Evolutionary conservation across 2,113 vertebrate species (phyloP).

Genomic region (Emydocephalus ijimae): DNA sequence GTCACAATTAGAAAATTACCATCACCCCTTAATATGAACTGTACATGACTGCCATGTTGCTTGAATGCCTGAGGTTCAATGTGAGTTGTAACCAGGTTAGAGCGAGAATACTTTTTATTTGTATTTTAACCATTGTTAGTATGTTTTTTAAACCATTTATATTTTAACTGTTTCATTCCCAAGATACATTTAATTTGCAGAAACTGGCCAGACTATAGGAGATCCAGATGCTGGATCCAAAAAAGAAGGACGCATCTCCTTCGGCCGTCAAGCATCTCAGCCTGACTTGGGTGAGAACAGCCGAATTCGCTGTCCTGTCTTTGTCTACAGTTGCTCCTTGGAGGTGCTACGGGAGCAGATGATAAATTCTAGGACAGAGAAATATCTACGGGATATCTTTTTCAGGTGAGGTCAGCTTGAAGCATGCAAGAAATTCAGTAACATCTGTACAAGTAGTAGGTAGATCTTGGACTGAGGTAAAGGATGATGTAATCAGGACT

Average conservation of each 20-base stretch:
- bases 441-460: neutral
- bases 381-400: conserved; percentile 80
- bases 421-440: neutral
- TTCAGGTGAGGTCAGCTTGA: conserved; percentile 75
- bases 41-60: neutral
- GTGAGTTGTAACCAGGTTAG: neutral
- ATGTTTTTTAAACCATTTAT: neutral
- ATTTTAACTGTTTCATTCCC: neutral
- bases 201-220: conserved; percentile 56
- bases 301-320: conserved; percentile 85
- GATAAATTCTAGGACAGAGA: conserved; percentile 74
- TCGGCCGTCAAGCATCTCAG: conserved; percentile 76
- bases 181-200: conserved; percentile 46
- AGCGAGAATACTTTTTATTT: neutral
- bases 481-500: neutral
- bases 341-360: conserved; percentile 88
- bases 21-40: neutral
- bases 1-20: neutral
- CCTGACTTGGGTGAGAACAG: conserved; percentile 70
- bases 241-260: conserved; percentile 71
- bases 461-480: neutral
- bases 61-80: neutral
- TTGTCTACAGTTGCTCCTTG: conserved; percentile 90
- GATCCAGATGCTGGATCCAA: conserved; percentile 72
- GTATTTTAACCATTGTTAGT: too few species aligned